A percentile compares a stretch with the other conserved stretches of the same genome.
Conservation (phyloP, 2,113 vertebrate species). For the Stigmatopora nigra region DNA sequence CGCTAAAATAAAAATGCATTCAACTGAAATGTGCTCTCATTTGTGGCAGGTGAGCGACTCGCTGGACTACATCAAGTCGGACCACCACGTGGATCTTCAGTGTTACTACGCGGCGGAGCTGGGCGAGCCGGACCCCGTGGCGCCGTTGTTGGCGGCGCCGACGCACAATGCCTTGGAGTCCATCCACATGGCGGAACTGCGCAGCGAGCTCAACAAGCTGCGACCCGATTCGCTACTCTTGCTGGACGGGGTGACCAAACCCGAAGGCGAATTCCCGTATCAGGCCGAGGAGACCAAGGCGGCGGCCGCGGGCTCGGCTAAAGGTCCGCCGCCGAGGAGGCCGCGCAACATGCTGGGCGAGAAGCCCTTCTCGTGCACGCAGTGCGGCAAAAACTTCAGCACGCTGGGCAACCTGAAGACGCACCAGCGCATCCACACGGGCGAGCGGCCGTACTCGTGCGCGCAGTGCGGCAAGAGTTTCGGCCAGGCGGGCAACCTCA, state of each 20-base stretch:
- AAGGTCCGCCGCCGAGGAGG: constrained; percentile 58
- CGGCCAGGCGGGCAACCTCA: constrained; percentile 73
- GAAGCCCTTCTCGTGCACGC: constrained; percentile 71
- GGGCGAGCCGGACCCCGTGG: constrained; percentile 49
- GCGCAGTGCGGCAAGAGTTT: constrained; percentile 75
- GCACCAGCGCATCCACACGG: constrained; percentile 74
- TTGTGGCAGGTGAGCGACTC: constrained; percentile 64
- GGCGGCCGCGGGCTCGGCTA: constrained; percentile 17
- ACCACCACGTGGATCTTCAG: constrained; percentile 71
- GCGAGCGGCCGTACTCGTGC: constrained; percentile 72
- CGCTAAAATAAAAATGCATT: no score
- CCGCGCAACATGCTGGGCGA: constrained; percentile 69
- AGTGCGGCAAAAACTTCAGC: constrained; percentile 73
- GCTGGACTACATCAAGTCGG: constrained; percentile 73
- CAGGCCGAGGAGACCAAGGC: constrained; percentile 52
- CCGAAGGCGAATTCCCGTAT: constrained; percentile 62
- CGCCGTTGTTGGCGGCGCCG: constrained; percentile 56
- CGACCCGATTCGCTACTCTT: constrained; percentile 59
- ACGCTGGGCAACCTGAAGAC: constrained; percentile 76
- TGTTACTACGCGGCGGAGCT: constrained; percentile 70
- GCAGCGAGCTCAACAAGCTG: constrained; percentile 73
- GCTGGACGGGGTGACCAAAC: constrained; percentile 59
- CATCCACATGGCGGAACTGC: constrained; percentile 75
- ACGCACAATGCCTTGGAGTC: constrained; percentile 70
- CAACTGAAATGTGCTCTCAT: background rate